Evolutionary conservation across 1,140 invertebrate genomes (phyloP).

Genomic region (Phymorhynchus buccinoides): DNA sequence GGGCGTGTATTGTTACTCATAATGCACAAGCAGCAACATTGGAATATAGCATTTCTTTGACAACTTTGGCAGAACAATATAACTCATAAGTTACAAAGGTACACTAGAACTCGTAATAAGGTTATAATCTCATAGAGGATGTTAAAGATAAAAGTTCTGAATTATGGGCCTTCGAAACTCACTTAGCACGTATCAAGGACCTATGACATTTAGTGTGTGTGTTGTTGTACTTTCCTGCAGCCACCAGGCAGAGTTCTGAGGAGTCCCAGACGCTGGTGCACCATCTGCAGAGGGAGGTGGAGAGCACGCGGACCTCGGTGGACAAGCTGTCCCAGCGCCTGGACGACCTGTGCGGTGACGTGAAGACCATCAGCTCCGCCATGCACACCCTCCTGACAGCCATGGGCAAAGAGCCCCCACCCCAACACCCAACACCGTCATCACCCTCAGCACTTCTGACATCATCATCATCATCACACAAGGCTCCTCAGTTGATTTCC

Average conservation of each 20-base stretch:
- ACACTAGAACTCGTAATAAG: too few species aligned
- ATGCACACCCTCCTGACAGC: constrained; percentile 35
- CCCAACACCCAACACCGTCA: background rate
- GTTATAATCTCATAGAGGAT: too few species aligned
- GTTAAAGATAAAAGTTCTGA: too few species aligned
- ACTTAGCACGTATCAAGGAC: too few species aligned
- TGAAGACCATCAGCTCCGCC: constrained; percentile 35
- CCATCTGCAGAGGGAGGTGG: constrained; percentile 50
- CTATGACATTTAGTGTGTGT: too few species aligned
- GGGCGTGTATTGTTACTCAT: too few species aligned
- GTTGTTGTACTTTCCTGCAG: constrained; percentile 9
- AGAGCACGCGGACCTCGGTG: constrained; percentile 44
- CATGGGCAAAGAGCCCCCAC: constrained; percentile 20
- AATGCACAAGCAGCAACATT: too few species aligned
- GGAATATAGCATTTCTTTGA: too few species aligned
- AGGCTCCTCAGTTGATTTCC: background rate
- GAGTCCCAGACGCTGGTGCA: constrained; percentile 46
- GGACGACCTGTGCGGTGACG: constrained; percentile 43
- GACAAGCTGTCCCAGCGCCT: constrained; percentile 46
- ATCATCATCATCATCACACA: background rate
- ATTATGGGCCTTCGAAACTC: too few species aligned
- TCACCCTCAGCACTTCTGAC: too few species aligned
- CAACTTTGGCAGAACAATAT: too few species aligned
- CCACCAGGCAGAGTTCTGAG: constrained; percentile 11
- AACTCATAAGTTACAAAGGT: too few species aligned